A percentile compares a stretch with the other conserved stretches of the same genome.
phyloP scores from a whole-genome alignment of 2,113 vertebrate genomes.

The Engystomops pustulosus region DNA sequence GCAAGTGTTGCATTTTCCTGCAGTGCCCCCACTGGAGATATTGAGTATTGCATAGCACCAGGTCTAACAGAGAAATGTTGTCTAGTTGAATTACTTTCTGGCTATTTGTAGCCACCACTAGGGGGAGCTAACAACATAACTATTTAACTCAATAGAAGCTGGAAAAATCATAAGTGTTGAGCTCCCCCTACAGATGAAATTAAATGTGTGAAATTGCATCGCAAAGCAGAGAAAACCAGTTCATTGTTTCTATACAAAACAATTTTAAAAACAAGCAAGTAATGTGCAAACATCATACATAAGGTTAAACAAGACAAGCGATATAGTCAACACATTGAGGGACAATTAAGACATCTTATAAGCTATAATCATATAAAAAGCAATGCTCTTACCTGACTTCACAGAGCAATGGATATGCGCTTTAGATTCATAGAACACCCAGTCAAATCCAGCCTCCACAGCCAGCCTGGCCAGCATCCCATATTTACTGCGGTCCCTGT shows the following conservation, averaged over 20 bases:
- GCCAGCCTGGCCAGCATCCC: conserved; percentile 91
- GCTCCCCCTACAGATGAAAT: too few species aligned
- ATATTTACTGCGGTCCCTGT: conserved; percentile 90
- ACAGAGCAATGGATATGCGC: conserved; percentile 93
- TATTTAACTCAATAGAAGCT: too few species aligned
- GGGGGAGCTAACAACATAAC: background rate
- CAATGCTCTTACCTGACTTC: conserved; percentile 87
- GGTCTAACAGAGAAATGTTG: too few species aligned
- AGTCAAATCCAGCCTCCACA: conserved; percentile 91
- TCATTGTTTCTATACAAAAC: too few species aligned
- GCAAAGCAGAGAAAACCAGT: too few species aligned
- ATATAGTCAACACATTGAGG: background rate
- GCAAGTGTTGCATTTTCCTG: background rate
- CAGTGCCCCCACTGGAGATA: background rate
- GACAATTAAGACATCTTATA: background rate
- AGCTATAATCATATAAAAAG: background rate
- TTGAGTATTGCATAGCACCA: background rate
- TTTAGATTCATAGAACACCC: conserved; percentile 94
- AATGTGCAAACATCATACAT: background rate
- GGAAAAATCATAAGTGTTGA: background rate
- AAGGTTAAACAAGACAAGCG: background rate
- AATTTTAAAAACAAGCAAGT: too few species aligned
- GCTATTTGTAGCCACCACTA: background rate
- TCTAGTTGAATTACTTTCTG: background rate
- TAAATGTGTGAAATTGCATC: too few species aligned